Evolutionary conservation across 2,113 vertebrate species (phyloP), one percentile per base, ranked within the genome.

Genomic region (Podarcis muralis): DNA sequence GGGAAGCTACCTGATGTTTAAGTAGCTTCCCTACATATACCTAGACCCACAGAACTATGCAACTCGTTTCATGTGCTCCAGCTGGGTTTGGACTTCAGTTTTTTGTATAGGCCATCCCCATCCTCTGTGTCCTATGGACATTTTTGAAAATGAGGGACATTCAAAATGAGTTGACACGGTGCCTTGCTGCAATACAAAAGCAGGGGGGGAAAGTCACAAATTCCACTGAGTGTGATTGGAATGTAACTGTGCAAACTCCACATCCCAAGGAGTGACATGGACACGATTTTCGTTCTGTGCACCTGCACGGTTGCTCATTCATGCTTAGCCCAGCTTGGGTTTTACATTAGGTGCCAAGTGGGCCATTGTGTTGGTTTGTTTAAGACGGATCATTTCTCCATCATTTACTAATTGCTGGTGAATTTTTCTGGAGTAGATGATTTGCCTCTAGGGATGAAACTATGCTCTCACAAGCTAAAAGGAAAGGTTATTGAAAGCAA

Each of bases 181-280:
- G 72, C 35, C 32, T 74, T 74, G 72, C 32, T 37, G 6, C 59
- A 62, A 20, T 62, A 62, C 18, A 62, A 18, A 62, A 62, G 5
- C 0, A 4, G 1, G 18, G 18, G 18, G 18, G 12, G n/a, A 7
- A n/a, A n/a, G n/a, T n/a, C 11, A 27, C 9, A 79, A 53, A 8
- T 15, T 9, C 23, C 18, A 9, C 6, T n/a, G 37, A 15, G 81
- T 69, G 35, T 43, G 37, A 68, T 75, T 74, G 23, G 69, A 74
- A 59, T 57, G 9, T 74, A 12, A 15, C 12, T 74, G 20, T 83
- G 15, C 20, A 25, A 75, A 62, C 12, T 3, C 30, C 37, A 53
- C 48, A 53, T 53, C 48, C 48, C 11, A 53, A 53, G 48, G 48
- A 53, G 48, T 53, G 11, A 53, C 9, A 11, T 11, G 48, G 48